phyloP scores from a whole-genome alignment of 2,797 vertebrate species.

The Babyrousa celebensis region DNA sequence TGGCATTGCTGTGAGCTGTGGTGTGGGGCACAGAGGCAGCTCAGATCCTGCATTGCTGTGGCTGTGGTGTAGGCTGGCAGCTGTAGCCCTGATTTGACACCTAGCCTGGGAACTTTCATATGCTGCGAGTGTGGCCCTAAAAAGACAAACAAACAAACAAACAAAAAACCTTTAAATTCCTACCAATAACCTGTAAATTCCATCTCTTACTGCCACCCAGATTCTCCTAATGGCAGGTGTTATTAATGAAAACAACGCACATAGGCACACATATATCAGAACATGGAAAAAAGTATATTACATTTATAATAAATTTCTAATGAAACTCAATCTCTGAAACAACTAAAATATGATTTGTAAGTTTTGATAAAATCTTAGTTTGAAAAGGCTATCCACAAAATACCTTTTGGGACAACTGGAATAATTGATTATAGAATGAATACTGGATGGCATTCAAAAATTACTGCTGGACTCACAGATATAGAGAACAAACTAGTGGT shows the following conservation, averaged over 20 bases:
- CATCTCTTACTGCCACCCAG: not conserved
- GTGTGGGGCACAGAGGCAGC: no score
- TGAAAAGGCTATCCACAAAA: constrained; percentile 53
- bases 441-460: constrained; percentile 55
- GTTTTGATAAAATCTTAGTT: constrained; percentile 49
- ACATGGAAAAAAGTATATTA: not conserved
- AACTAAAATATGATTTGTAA: constrained; percentile 47
- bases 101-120: no score
- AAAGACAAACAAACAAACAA: no score
- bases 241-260: constrained; percentile 43
- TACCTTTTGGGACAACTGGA: not conserved
- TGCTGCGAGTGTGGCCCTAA: no score
- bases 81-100: no score
- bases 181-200: constrained; percentile 56
- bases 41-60: no score
- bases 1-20: no score
- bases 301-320: constrained; percentile 8
- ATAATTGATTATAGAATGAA: constrained; percentile 40
- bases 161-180: constrained; percentile 42
- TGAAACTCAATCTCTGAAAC: constrained; percentile 56
- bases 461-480: not conserved
- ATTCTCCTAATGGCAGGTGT: not conserved
- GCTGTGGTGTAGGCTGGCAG: no score
- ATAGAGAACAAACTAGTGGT: not conserved
- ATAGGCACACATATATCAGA: not conserved